phyloP scores from a whole-genome alignment of 2,888 invertebrate genomes.

The Endotricha flammealis region DNA sequence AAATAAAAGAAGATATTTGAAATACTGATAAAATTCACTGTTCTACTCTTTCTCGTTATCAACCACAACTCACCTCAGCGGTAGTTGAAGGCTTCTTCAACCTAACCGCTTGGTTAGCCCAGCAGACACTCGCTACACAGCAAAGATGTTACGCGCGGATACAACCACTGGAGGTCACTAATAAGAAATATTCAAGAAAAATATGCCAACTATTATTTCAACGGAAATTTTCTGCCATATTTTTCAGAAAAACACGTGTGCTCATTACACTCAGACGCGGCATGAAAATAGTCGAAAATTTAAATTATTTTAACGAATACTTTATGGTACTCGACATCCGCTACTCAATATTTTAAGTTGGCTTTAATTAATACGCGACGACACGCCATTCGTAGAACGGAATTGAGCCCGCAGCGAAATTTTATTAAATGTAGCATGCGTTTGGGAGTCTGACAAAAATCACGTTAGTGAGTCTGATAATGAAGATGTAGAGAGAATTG shows the following conservation, averaged over 20 bases:
- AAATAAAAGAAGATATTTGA: no score
- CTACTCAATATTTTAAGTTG: slow-evolving; percentile 49
- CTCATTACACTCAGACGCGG: not conserved
- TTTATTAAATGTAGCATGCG: slow-evolving; percentile 61
- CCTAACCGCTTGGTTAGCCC: no score
- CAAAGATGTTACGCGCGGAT: no score
- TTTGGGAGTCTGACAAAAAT: slow-evolving; percentile 65
- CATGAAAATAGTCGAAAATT: slow-evolving; percentile 20
- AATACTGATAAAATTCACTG: no score
- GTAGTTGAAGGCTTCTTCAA: no score
- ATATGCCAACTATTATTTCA: no score
- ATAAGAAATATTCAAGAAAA: no score
- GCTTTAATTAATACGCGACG: slow-evolving; percentile 60
- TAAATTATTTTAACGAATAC: slow-evolving; percentile 28
- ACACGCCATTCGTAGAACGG: slow-evolving; percentile 51
- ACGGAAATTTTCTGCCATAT: no score
- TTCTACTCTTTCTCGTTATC: no score
- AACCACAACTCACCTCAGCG: no score
- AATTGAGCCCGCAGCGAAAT: slow-evolving; percentile 49
- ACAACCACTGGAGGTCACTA: no score
- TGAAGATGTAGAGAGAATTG: slow-evolving; percentile 24
- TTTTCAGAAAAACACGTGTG: not conserved
- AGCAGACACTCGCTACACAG: no score
- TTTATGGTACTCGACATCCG: slow-evolving; percentile 23
- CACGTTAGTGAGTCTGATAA: slow-evolving; percentile 34